Evolutionary conservation across 92 coral and sea anemone species (phyloP).

Genomic region (Bergia puertoricense): DNA sequence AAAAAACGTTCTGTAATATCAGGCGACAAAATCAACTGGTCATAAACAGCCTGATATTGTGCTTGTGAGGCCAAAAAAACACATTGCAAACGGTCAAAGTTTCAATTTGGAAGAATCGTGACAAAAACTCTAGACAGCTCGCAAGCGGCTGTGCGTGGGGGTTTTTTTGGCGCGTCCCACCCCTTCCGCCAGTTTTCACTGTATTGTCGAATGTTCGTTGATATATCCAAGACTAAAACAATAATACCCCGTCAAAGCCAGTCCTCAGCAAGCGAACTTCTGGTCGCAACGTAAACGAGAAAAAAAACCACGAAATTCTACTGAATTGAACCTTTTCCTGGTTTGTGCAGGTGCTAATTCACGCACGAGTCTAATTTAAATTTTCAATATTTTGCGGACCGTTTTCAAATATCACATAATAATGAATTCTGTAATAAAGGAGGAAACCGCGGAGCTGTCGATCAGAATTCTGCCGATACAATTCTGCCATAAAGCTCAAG

Average conservation of each 20-base stretch:
- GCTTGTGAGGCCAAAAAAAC: background rate
- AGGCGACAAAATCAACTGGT: background rate
- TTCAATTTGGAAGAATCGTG: constrained; percentile 7
- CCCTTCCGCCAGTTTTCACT: constrained; percentile 64
- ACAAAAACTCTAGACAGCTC: constrained; percentile 31
- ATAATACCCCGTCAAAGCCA: constrained; percentile 14
- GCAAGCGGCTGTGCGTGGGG: constrained; percentile 29
- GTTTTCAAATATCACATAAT: constrained; percentile 45
- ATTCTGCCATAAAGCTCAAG: background rate
- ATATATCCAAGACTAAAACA: constrained; percentile 9
- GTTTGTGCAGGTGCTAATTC: constrained; percentile 34
- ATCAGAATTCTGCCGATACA: constrained; percentile 22
- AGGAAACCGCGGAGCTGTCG: constrained; percentile 32
- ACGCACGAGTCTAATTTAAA: constrained; percentile 40
- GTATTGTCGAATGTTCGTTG: constrained; percentile 46
- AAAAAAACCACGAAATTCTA: background rate
- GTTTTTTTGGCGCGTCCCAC: constrained; percentile 52
- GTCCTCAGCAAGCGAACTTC: background rate
- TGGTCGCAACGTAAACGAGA: background rate
- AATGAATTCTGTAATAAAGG: constrained; percentile 39
- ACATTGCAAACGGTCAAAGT: background rate
- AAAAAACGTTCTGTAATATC: background rate
- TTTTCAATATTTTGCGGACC: constrained; percentile 38
- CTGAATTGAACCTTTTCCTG: background rate
- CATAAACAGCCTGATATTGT: background rate